phyloP scores from a whole-genome alignment of 2,888 invertebrate genomes.

The Drosophila picticornis region DNA sequence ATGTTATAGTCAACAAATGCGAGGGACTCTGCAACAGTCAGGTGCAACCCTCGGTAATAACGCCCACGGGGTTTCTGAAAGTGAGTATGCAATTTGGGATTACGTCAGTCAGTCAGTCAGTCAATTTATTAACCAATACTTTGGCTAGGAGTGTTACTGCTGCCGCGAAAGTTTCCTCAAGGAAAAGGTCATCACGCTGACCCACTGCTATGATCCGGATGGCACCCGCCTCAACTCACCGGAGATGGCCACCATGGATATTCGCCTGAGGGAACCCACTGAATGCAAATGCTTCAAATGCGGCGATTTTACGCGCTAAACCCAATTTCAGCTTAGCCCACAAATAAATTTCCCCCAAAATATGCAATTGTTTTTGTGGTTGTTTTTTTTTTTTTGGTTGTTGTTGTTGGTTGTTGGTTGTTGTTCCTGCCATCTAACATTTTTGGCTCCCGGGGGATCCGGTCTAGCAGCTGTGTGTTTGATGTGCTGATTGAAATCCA shows the following conservation, averaged over 20 bases:
- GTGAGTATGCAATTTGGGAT: slow-evolving; percentile 58
- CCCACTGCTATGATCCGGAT: slow-evolving; percentile 95
- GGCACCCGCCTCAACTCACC: slow-evolving; percentile 91
- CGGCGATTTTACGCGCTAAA: slow-evolving; percentile 92
- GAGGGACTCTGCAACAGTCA: slow-evolving; percentile 97
- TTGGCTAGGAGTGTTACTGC: slow-evolving; percentile 93
- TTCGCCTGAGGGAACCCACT: slow-evolving; percentile 93
- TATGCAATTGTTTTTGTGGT: slow-evolving; percentile 3
- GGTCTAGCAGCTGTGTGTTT: slow-evolving; percentile 22
- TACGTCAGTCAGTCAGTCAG: neutral
- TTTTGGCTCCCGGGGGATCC: neutral
- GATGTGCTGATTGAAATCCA: slow-evolving; percentile 50
- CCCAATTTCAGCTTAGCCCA: neutral
- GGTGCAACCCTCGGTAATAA: slow-evolving; percentile 95
- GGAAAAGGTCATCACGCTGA: slow-evolving; percentile 91
- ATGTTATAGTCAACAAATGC: slow-evolving; percentile 96
- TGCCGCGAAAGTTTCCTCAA: slow-evolving; percentile 95
- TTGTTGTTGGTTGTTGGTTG: slow-evolving; percentile 3
- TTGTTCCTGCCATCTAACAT: slow-evolving; percentile 6
- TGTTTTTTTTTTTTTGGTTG: neutral
- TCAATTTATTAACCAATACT: neutral
- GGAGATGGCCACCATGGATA: slow-evolving; percentile 91
- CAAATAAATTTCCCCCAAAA: slow-evolving; percentile 43
- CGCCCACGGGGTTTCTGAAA: slow-evolving; percentile 95
- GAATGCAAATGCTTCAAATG: slow-evolving; percentile 97